Percentiles rank a stretch among this genome's conserved stretches.
Evolutionary conservation across 2,113 vertebrate species (phyloP).

Genomic region (Cephalopholis sonnerati): DNA sequence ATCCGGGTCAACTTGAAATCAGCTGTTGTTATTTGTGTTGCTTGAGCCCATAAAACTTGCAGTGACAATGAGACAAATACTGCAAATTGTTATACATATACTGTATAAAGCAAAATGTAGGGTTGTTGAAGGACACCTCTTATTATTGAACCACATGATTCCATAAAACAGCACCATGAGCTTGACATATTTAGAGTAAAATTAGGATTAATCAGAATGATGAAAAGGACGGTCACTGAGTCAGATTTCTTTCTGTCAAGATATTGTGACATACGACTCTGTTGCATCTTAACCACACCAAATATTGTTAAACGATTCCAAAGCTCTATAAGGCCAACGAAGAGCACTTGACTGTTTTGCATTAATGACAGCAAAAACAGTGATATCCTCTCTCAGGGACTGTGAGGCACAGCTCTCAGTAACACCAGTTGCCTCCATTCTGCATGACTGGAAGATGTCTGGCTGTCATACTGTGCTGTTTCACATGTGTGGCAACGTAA

Average conservation of each 20-base stretch:
- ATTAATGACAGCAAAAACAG: neutral
- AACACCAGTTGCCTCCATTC: neutral
- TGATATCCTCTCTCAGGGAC: neutral
- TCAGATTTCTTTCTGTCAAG: neutral
- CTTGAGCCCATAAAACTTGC: no score
- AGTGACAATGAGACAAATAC: neutral
- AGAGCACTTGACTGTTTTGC: neutral
- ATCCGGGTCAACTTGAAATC: neutral
- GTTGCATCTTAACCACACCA: neutral
- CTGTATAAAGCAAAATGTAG: no score
- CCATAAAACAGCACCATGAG: neutral
- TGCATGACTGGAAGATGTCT: slow-evolving; percentile 2
- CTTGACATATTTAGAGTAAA: neutral
- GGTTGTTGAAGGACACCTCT: neutral
- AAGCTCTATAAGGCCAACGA: neutral
- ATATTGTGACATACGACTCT: neutral
- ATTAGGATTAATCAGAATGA: neutral
- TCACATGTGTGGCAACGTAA: slow-evolving; percentile 25
- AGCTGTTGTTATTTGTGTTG: neutral
- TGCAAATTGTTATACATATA: no score
- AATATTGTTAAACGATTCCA: no score
- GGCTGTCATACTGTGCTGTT: neutral
- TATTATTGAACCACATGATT: neutral
- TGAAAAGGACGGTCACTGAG: neutral
- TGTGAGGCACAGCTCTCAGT: neutral